These are phyloP conservation scores for Fundulus diaphanus DNA, from an alignment of 2,797 vertebrate genomes.

Conservation along the genomic window DNA sequence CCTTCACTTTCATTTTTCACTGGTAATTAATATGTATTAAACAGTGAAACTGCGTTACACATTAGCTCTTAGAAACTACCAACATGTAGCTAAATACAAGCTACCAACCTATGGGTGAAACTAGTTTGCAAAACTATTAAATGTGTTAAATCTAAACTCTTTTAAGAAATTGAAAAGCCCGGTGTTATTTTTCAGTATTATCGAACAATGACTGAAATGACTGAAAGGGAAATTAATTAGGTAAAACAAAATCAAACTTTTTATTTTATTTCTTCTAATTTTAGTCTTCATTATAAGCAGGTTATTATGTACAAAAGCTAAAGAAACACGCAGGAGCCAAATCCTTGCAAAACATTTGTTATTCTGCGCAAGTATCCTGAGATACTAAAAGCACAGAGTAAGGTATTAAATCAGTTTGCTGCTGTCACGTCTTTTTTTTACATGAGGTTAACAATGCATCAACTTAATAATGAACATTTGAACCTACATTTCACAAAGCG, in stretches of 20 bases:
- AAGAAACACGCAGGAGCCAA: not conserved
- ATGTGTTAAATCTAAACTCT: not conserved
- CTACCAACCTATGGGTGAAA: not conserved
- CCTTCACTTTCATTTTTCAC: not conserved
- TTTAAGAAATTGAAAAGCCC: not conserved
- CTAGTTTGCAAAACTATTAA: not conserved
- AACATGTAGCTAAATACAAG: not conserved
- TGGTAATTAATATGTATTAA: constrained; percentile 5
- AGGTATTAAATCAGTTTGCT: not conserved
- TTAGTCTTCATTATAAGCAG: not conserved
- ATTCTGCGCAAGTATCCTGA: not conserved
- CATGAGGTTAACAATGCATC: no score
- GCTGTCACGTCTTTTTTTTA: not conserved
- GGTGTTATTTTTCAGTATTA: not conserved
- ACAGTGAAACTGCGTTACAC: not conserved
- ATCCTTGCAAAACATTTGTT: not conserved
- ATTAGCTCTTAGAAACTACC: not conserved
- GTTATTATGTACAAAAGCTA: not conserved
- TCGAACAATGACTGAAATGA: not conserved
- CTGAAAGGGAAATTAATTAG: not conserved
- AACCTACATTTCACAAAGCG: not conserved
- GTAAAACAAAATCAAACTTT: not conserved
- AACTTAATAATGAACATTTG: not conserved
- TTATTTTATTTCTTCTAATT: not conserved
- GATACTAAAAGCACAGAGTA: not conserved